Evolutionary conservation across 2,888 invertebrate species (phyloP).

Genomic region (Clistopyga incitator): DNA sequence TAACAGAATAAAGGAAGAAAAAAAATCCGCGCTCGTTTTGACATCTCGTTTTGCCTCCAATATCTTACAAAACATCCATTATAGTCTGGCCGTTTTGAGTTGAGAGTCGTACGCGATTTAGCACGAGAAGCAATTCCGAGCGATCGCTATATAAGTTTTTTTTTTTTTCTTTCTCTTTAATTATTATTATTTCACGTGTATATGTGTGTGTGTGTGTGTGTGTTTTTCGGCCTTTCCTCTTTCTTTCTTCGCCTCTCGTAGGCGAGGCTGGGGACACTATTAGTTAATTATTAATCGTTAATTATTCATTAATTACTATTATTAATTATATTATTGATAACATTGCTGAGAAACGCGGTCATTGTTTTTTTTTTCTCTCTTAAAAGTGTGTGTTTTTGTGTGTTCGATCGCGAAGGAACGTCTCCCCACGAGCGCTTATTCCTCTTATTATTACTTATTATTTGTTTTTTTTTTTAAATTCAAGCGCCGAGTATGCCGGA

Average conservation of each 20-base stretch:
- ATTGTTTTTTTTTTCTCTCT: conserved; percentile 38
- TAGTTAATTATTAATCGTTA: conserved; percentile 57
- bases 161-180: conserved; percentile 58
- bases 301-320: conserved; percentile 60
- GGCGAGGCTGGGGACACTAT: conserved; percentile 64
- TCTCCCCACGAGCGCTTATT: conserved; percentile 51
- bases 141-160: conserved; percentile 54
- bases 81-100: conserved; percentile 81
- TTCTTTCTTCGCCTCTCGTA: conserved; percentile 40
- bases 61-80: conserved; percentile 83
- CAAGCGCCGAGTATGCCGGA: conserved; percentile 64
- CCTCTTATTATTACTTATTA: conserved; percentile 37
- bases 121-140: conserved; percentile 65
- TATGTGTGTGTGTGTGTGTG: neutral
- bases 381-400: conserved; percentile 26
- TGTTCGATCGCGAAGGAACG: conserved; percentile 57
- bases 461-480: conserved; percentile 46
- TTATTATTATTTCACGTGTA: conserved; percentile 26
- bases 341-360: conserved; percentile 66
- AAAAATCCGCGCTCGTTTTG: conserved; percentile 64
- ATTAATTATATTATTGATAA: conserved; percentile 68
- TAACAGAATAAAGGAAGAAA: conserved; percentile 17
- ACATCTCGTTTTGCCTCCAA: conserved; percentile 72
- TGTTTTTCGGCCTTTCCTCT: conserved; percentile 24
- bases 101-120: conserved; percentile 75